A percentile compares a stretch with the other conserved stretches of the same genome.
phyloP scores from a whole-genome alignment of 2,888 invertebrate species.

The Therioaphis trifolii region DNA sequence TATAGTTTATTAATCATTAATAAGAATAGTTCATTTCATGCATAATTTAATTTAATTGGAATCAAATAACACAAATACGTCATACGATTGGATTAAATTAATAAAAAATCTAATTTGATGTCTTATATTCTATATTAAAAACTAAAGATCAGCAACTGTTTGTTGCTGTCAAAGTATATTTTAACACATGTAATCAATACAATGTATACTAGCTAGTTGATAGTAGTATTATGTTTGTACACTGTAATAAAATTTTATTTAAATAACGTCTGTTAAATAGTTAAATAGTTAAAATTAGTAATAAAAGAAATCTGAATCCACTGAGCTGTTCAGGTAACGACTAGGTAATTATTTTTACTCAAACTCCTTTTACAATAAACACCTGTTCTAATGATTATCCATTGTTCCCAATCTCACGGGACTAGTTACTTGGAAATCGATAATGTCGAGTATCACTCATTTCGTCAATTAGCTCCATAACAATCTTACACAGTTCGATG shows the following conservation, averaged over 20 bases:
- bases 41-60: too few species aligned
- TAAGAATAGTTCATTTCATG: too few species aligned
- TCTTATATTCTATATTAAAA: too few species aligned
- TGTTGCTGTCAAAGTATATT: background rate
- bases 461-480: slow-evolving; percentile 43
- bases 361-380: background rate
- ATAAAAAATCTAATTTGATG: too few species aligned
- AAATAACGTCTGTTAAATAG: background rate
- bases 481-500: slow-evolving; percentile 41
- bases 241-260: background rate
- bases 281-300: background rate
- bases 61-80: too few species aligned
- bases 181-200: background rate
- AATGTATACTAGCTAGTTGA: background rate
- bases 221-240: background rate
- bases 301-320: background rate
- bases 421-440: slow-evolving; percentile 31
- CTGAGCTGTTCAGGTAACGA: background rate
- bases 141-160: background rate
- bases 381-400: slow-evolving; percentile 38
- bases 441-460: slow-evolving; percentile 50
- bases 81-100: too few species aligned
- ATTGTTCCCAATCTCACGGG: slow-evolving; percentile 16
- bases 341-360: slow-evolving; percentile 26
- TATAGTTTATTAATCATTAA: too few species aligned